These are phyloP conservation scores for Sylvietta virens DNA, from an alignment of 2,113 vertebrate genomes.

Conservation along the genomic window DNA sequence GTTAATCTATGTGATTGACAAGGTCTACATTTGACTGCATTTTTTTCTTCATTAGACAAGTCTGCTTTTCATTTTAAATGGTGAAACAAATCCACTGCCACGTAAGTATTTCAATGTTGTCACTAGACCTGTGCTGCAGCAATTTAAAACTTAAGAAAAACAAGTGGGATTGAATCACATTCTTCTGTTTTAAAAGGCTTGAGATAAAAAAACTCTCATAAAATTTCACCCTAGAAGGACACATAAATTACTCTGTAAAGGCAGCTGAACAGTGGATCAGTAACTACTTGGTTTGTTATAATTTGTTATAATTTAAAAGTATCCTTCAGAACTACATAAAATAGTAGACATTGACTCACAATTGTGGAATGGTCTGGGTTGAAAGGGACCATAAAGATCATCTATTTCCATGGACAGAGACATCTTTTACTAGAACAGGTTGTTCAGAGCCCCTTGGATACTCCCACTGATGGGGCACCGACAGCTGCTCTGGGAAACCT, in stretches of 20 bases:
- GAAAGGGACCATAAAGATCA: neutral
- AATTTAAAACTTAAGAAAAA: conserved; percentile 46
- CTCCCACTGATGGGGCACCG: accelerated
- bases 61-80: conserved; percentile 55
- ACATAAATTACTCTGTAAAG: neutral
- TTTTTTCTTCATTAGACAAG: conserved; percentile 62
- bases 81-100: conserved; percentile 55
- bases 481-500: neutral
- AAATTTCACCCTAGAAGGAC: neutral
- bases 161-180: neutral
- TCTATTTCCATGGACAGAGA: neutral
- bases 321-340: neutral
- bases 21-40: conserved; percentile 52
- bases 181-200: neutral
- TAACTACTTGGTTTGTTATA: neutral
- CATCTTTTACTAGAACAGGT: neutral
- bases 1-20: conserved; percentile 63
- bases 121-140: conserved; percentile 21
- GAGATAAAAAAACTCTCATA: neutral
- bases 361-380: neutral
- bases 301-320: neutral
- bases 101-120: conserved; percentile 17
- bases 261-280: neutral
- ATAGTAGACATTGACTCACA: neutral
- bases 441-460: neutral